Base-by-base conservation (phyloP, 1,140 invertebrate species). In the Lineus longissimus region DNA sequence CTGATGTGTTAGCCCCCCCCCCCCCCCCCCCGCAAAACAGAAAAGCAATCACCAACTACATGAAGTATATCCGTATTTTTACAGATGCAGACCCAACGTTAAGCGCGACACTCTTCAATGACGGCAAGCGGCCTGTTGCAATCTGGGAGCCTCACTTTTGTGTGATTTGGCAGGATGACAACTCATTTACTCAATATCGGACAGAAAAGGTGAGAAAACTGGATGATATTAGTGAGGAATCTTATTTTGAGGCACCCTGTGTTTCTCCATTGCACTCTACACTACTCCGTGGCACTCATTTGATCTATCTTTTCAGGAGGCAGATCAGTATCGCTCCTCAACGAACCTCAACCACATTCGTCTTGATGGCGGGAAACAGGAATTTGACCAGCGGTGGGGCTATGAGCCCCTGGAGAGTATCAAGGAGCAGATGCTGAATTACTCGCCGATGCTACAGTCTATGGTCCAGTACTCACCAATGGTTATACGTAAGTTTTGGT, bases 141-240 rank as follows among this genome's bases (percentile, higher is more conserved):
- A 85, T 87, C 33, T 94, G 91, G 91, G 89, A 92, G 77, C 91
- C 91, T 6, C 88, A 90, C 73, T 94, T 91, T 83, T 92, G 91
- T 81, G 91, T 94, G 29, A 85, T 94, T 60, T 86, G 92, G 43
- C 91, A 93, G 81, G 90, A 92, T 76, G 88, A 92, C 66, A 88
- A 90, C 73, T 90, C 89, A 30, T 87, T 93, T 74, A 92, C 91
- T 9, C 88, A 90, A 41, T 93, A 93, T 77, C 87, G 89, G 66
- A 91, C 89, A 77, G 91, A 94, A 82, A 91, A 93, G 81, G 88
- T 93, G 83, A 90, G 90, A 36, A 15, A 7, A 36, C 33, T 36
- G 33, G 4, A 36, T 4, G 33, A 7, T 7, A 36, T 7, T 7
- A 36, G 4, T 15, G 6, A 36, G 15, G 15, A 36, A 36, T 36